Evolutionary conservation across 2,113 vertebrate genomes (phyloP).

Genomic region (Epinephelus cyanopodus): DNA sequence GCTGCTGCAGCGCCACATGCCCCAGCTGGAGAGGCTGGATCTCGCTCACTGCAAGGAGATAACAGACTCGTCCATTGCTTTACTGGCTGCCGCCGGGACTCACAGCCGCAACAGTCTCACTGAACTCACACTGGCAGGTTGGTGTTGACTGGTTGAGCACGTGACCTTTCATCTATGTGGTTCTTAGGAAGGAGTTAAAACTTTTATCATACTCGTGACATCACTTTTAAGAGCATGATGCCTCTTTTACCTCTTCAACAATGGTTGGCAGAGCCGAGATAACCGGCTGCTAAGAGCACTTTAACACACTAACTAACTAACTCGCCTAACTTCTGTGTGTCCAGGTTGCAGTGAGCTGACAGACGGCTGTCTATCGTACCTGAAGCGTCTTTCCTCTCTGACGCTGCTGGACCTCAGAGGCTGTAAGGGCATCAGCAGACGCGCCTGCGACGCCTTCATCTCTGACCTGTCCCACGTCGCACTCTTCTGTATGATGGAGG

Average conservation of each 20-base stretch:
- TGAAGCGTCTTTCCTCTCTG: constrained; percentile 92
- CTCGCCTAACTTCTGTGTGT: neutral
- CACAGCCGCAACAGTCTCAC: constrained; percentile 93
- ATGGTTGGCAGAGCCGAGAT: too few species aligned
- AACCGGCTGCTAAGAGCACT: too few species aligned
- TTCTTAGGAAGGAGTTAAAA: neutral
- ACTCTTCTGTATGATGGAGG: constrained; percentile 95
- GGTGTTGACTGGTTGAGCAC: neutral
- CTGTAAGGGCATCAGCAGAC: constrained; percentile 92
- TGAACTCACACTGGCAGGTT: constrained; percentile 95
- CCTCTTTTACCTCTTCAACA: too few species aligned
- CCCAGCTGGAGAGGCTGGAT: constrained; percentile 93
- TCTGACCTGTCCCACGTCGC: constrained; percentile 94
- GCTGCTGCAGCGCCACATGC: constrained; percentile 95
- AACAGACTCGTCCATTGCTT: constrained; percentile 91
- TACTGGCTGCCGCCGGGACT: constrained; percentile 92
- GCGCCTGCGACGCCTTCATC: constrained; percentile 95
- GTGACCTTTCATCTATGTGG: neutral
- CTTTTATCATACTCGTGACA: neutral
- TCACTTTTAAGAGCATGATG: neutral
- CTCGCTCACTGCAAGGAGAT: constrained; percentile 94
- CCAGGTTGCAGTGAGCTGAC: constrained; percentile 95
- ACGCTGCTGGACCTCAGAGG: constrained; percentile 93
- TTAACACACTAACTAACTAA: too few species aligned
- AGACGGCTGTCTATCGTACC: constrained; percentile 92